Conservation (phyloP, 1,140 invertebrate species). For the Caenorhabditis latens region DNA sequence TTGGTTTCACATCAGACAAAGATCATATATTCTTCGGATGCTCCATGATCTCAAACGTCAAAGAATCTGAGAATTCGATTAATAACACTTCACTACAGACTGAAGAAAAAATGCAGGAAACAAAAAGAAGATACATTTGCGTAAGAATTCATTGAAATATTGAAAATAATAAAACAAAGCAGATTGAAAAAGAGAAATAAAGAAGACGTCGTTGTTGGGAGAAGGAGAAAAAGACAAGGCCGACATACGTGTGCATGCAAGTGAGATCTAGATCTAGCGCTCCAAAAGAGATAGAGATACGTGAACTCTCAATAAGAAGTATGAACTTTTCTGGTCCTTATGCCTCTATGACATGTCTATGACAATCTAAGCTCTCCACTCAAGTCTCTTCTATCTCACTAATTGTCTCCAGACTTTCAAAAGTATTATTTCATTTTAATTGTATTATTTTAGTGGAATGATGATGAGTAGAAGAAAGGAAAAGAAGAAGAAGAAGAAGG, state of each 20-base stretch:
- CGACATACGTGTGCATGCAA: conserved; percentile 3
- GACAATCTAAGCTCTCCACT: conserved; percentile 23
- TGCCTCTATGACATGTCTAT: conserved; percentile 29
- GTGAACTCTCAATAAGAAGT: conserved; percentile 42
- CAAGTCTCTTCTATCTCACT: conserved; percentile 31
- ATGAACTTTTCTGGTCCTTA: conserved; percentile 19
- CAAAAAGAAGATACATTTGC: neutral
- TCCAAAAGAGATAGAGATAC: conserved; percentile 37
- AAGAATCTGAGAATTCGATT: neutral
- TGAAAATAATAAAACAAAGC: conserved; percentile 33
- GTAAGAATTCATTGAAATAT: neutral
- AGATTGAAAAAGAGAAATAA: neutral
- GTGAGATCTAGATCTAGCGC: conserved; percentile 26
- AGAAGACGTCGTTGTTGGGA: neutral
- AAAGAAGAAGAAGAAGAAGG: neutral
- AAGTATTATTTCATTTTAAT: conserved; percentile 54
- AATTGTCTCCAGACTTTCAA: conserved; percentile 55
- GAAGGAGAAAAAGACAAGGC: neutral
- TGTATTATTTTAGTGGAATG: conserved; percentile 35
- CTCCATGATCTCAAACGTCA: neutral
- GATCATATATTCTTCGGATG: neutral
- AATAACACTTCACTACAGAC: neutral
- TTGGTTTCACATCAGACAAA: neutral
- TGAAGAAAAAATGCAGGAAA: neutral
- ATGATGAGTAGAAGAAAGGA: neutral